Conservation (phyloP, 2,113 vertebrate species). For the Tetraodon nigroviridis region DNA sequence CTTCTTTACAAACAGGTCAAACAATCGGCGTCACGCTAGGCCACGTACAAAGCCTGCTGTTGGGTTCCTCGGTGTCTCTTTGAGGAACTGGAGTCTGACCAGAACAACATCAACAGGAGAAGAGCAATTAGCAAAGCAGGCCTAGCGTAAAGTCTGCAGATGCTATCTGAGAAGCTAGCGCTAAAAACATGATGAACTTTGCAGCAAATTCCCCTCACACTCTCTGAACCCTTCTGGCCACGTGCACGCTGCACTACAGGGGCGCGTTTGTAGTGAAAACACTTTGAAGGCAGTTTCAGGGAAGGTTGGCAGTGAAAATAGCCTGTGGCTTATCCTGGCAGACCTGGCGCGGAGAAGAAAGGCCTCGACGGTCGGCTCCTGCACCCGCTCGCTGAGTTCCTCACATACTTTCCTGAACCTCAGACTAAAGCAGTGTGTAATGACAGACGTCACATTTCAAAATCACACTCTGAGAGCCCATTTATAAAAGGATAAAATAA, state of each 20-base stretch:
- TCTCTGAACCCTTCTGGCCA: constrained; percentile 33
- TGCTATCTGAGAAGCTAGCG: constrained; percentile 21
- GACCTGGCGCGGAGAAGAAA: constrained; percentile 32
- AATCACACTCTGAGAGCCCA: neutral
- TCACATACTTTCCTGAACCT: neutral
- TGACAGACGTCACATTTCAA: neutral
- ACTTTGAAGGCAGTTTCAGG: constrained; percentile 36
- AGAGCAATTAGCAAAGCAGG: too few relatives aligned
- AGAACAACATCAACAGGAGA: too few relatives aligned
- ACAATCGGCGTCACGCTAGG: constrained; percentile 5
- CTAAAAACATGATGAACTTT: constrained; percentile 19
- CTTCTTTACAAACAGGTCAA: constrained; percentile 34
- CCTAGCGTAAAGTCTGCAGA: constrained; percentile 6
- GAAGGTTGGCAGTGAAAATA: constrained; percentile 21
- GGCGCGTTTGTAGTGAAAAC: constrained; percentile 25
- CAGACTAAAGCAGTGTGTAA: neutral
- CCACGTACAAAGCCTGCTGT: too few relatives aligned
- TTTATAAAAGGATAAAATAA: too few relatives aligned
- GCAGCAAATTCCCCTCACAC: constrained; percentile 16
- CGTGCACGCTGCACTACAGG: constrained; percentile 27
- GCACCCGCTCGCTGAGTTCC: constrained; percentile 26
- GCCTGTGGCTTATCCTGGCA: constrained; percentile 35
- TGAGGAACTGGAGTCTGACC: too few relatives aligned
- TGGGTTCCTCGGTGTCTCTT: too few relatives aligned
- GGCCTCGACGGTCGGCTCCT: constrained; percentile 15